Base-by-base conservation (phyloP, 30 jellyfish, hydroid and myxozoan genomes). In the Phacellophora camtschatica region DNA sequence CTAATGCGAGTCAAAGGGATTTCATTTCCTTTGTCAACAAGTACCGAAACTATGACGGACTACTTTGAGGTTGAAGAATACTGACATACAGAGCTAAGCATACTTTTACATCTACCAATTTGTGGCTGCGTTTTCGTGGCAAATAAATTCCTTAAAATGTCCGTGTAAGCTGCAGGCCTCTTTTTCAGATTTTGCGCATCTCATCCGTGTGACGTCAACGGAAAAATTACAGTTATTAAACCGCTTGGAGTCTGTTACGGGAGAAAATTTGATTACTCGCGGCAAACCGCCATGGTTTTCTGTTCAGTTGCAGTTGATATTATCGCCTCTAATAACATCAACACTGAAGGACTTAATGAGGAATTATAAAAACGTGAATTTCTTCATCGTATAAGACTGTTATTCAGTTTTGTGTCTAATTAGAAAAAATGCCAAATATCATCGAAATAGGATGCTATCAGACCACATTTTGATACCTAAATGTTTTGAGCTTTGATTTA, bases 81-180 rank as follows among this genome's bases (percentile, higher is more conserved):
- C 71, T 73, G 86, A 53, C 86, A 50, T 46, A 50, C 23, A 35
- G 51, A 42, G 16, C 63, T 73, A 31, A 51, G 63, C 39, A 33
- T 50, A 22, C 43, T 37, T 11, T 39, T 7, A 35, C 27, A 29
- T 33, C 78, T 51, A 30, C 70, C 53, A 80, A 66, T 64, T 80
- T 65, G 91, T 55, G 91, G 91, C 77, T 16, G 25, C 74, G 15
- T 62, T 76, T 76, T 80, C 77, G 34, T 58, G 76, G 69, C 66
- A 80, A 80, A 80, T 77, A 80, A 54, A 48, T 80, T 66, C 77
- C 45, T 49, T 31, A 49, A 42, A 63, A 62, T 80, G 37, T 70
- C 74, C 77, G 61, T 23, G 27, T 49, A 80, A 80, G 79, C 83
- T 77, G 84, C 53, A 48, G 91, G 91, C 84, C 46, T 63, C 84